A percentile compares a stretch with the other conserved stretches of the same genome.
Evolutionary conservation across 30 jellyfish, hydroid and myxozoan genomes (phyloP).

Genomic region (Catostylus mosaicus): DNA sequence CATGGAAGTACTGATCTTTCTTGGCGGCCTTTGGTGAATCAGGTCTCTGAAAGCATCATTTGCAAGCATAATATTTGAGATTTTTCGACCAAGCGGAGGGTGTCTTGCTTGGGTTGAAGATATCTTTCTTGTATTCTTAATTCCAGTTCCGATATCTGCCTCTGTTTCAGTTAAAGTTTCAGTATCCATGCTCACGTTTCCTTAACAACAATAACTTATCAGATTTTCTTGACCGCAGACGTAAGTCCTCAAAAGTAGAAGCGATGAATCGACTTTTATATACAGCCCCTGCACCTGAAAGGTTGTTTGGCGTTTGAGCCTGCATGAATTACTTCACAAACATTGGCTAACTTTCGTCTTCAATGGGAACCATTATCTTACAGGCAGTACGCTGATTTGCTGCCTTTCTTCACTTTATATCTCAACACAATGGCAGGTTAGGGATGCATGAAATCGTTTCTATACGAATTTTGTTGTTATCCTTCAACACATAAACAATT

Average conservation of each 20-base stretch:
- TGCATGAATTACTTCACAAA: no score
- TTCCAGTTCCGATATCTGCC: constrained; percentile 22
- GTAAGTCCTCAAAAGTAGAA: background rate
- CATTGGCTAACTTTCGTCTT: no score
- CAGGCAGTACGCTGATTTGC: no score
- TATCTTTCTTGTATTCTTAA: constrained; percentile 29
- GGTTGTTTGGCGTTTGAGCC: no score
- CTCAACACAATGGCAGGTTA: constrained; percentile 4
- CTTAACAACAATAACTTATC: constrained; percentile 40
- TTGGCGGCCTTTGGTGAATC: constrained; percentile 23
- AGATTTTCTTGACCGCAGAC: background rate
- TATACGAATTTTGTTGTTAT: background rate
- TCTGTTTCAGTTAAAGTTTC: constrained; percentile 23
- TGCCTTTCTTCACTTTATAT: background rate
- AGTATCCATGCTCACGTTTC: constrained; percentile 63
- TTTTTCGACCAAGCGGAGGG: constrained; percentile 44
- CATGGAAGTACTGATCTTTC: constrained; percentile 31
- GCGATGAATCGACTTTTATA: background rate
- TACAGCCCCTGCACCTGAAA: no score
- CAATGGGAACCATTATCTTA: no score
- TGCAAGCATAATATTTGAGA: constrained; percentile 39
- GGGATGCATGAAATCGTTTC: constrained; percentile 20
- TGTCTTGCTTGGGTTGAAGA: constrained; percentile 13
- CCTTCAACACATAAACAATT: background rate
- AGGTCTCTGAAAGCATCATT: constrained; percentile 51